phyloP scores from a whole-genome alignment of 1,140 invertebrate genomes.

The Drosophila varians region DNA sequence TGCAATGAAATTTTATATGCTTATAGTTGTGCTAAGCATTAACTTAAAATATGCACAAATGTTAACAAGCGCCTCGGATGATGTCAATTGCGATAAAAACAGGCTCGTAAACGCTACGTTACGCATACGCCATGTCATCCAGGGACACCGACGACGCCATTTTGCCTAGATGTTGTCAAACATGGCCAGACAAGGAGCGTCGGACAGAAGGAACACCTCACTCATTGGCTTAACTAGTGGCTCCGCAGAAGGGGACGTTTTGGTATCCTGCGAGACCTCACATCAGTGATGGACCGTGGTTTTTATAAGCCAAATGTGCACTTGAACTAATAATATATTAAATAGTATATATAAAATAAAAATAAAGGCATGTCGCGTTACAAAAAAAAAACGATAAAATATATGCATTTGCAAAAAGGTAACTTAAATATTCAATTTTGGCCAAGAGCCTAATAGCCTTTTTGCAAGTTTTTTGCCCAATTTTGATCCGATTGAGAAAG shows the following conservation, averaged over 20 bases:
- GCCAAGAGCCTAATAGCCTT: too few species aligned
- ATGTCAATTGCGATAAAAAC: slow-evolving; percentile 58
- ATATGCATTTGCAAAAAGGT: too few species aligned
- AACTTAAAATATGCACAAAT: slow-evolving; percentile 54
- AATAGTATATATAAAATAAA: too few species aligned
- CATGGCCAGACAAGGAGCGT: slow-evolving; percentile 36
- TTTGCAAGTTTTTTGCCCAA: too few species aligned
- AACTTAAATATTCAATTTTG: too few species aligned
- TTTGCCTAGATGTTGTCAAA: slow-evolving; percentile 48
- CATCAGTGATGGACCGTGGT: slow-evolving; percentile 4
- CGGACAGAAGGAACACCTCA: slow-evolving; percentile 54
- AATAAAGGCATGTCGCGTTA: too few species aligned
- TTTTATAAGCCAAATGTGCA: too few species aligned
- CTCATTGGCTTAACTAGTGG: slow-evolving; percentile 33
- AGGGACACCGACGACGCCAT: slow-evolving; percentile 35
- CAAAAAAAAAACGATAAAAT: too few species aligned
- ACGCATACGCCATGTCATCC: slow-evolving; percentile 60
- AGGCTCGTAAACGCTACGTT: slow-evolving; percentile 63
- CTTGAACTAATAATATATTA: too few species aligned
- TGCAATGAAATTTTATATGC: slow-evolving; percentile 52
- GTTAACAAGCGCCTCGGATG: slow-evolving; percentile 46
- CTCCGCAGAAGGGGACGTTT: neutral
- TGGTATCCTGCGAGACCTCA: neutral
- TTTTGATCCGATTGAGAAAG: too few species aligned
- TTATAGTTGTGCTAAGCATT: slow-evolving; percentile 39